Evolutionary conservation across 2,113 vertebrate species (phyloP).

Genomic region (Peucedramus taeniatus): DNA sequence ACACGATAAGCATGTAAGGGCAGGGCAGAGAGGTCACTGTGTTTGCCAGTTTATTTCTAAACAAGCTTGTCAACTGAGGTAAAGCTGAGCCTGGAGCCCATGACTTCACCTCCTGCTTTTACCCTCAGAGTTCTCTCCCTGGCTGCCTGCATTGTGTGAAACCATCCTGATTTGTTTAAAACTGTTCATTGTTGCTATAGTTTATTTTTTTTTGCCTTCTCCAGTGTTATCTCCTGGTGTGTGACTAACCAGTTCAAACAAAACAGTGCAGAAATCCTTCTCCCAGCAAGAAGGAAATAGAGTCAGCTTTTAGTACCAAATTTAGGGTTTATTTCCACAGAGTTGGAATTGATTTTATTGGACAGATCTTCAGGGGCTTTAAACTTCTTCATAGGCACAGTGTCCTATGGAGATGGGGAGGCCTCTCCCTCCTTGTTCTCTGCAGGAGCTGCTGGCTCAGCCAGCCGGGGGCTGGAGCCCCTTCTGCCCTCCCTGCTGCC

Average conservation of each 20-base stretch:
- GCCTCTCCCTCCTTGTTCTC: background rate
- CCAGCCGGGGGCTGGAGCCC: background rate
- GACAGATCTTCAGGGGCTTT: background rate
- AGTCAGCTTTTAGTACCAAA: background rate
- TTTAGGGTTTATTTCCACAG: background rate
- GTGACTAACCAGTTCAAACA: background rate
- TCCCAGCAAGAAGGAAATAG: background rate
- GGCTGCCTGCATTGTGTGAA: background rate
- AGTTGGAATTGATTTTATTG: background rate
- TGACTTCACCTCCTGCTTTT: background rate
- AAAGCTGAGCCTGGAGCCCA: background rate
- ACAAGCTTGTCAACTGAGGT: background rate
- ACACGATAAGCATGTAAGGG: background rate
- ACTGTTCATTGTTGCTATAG: background rate
- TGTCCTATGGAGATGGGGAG: rapidly evolving
- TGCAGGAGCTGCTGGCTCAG: background rate
- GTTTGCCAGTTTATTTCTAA: background rate
- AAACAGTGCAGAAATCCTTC: background rate
- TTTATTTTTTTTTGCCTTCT: background rate
- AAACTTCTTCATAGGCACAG: background rate
- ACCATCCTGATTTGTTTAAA: background rate
- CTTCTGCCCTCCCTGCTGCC: background rate
- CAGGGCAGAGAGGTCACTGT: background rate
- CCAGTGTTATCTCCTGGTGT: background rate
- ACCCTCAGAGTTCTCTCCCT: background rate